Conservation (phyloP, 1,140 invertebrate genomes). For the Olivierus martensii region DNA sequence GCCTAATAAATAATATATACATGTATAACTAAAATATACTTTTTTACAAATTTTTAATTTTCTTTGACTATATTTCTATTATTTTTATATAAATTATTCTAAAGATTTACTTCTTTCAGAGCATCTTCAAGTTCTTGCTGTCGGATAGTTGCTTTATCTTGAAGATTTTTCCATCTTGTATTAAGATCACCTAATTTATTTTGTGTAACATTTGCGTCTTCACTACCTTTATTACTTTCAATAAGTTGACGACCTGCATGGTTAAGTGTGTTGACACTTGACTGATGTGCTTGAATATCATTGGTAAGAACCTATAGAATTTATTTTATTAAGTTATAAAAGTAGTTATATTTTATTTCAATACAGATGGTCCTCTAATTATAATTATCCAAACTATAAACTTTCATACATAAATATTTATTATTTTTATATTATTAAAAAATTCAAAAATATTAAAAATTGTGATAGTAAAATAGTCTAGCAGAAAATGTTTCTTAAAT, state of each 20-base stretch:
- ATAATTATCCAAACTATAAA: no score
- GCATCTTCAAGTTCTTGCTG: constrained; percentile 83
- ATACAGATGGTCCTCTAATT: no score
- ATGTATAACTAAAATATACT: not conserved
- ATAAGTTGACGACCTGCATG: constrained; percentile 76
- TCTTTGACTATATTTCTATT: no score
- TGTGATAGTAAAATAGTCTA: no score
- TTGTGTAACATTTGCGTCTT: constrained; percentile 72
- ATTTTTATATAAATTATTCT: not conserved
- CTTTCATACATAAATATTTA: no score
- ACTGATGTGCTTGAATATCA: constrained; percentile 92
- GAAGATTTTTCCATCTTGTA: constrained; percentile 68
- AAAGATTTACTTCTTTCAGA: constrained; percentile 41
- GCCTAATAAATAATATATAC: constrained; percentile 36
- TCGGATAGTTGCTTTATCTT: constrained; percentile 69
- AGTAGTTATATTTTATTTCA: no score
- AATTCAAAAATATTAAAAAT: no score
- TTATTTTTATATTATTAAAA: no score
- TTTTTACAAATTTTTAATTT: no score
- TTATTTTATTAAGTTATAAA: no score
- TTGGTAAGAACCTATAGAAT: constrained; percentile 54
- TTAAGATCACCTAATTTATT: constrained; percentile 79
- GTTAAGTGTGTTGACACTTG: constrained; percentile 85
- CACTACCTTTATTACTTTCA: constrained; percentile 67
- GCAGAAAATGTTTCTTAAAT: no score